Base-by-base conservation (phyloP, 2,888 invertebrate species). In the Habrosyne pyritoides region DNA sequence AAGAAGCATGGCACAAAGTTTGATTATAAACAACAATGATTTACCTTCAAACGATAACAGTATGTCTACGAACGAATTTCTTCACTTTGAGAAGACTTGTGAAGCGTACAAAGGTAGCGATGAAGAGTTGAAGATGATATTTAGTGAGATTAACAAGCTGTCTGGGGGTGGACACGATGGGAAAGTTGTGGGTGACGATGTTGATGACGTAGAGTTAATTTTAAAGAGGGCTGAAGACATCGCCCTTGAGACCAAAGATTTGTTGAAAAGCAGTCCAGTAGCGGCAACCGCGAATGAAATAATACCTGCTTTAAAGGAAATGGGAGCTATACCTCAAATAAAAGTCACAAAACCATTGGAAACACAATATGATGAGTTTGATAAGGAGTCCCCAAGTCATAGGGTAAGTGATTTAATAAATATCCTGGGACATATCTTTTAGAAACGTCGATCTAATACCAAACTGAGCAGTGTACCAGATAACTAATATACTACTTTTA, bases 71-170 rank as follows among this genome's bases (percentile, higher is more conserved):
- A 89, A 87, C 72, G 91, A 91, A 71, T 91, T 91, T 75, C 71
- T 92, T 52, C 73, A 80, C 33, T 83, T 86, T 60, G 92, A 92
- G 71, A 90, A 88, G 67, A 80, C 79, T 56, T 91, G 92, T 63
- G 90, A 89, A 64, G 75, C 77, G 3, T 87, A 79, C 57, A 91
- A 86, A 64, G 91, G 86, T 54, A 91, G 89, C 49, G 94, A 94
- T 66, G 92, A 94, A 52, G 95, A 95, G 83, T 94, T 95, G 8
- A 95, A 94, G 66, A 94, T 93, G 82, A 95, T 96, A 77, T 94
- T 96, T 67, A 94, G 93, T 71, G 95, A 96, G 85, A 95, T 96
- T 2, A 94, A 94, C 65, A 94, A 95, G 61, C 77, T 94, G 48
- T 89, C 94, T 33, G 79, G 77, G 28, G 59, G 61, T 50, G 80